These are phyloP conservation scores for Synaphobranchus kaupii DNA, from an alignment of 2,797 vertebrate species.

Conservation along the genomic window DNA sequence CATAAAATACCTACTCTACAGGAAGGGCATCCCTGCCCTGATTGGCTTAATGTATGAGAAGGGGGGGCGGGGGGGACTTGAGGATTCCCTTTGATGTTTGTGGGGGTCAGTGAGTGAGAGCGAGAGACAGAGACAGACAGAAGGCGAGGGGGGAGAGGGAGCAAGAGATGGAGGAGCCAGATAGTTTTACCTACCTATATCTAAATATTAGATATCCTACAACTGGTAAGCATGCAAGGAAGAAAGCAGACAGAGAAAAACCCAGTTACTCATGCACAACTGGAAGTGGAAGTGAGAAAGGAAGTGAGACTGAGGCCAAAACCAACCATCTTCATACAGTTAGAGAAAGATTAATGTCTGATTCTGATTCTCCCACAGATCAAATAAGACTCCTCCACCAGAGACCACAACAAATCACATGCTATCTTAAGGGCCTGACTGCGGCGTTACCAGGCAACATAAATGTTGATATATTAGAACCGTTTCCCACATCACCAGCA, in stretches of 20 bases:
- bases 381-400: not conserved
- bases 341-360: not conserved
- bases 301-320: constrained; percentile 57
- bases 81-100: no score
- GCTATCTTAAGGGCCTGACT: not conserved
- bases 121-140: no score
- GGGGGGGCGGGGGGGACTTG: no score
- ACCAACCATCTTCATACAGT: not conserved
- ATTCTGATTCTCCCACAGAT: not conserved
- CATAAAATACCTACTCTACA: no score
- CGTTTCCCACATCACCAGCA: constrained; percentile 8
- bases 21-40: no score
- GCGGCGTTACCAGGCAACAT: not conserved
- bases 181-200: no score
- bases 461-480: not conserved
- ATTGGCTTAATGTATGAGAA: no score
- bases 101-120: no score
- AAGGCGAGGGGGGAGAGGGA: no score
- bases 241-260: constrained; percentile 62
- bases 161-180: no score
- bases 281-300: constrained; percentile 48
- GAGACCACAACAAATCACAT: not conserved
- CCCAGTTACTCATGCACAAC: constrained; percentile 76
- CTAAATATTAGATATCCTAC: no score
- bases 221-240: constrained; percentile 83